A percentile compares a stretch with the other conserved stretches of the same genome.
phyloP scores from a whole-genome alignment of 2,113 vertebrate genomes.

The Cettia cetti region DNA sequence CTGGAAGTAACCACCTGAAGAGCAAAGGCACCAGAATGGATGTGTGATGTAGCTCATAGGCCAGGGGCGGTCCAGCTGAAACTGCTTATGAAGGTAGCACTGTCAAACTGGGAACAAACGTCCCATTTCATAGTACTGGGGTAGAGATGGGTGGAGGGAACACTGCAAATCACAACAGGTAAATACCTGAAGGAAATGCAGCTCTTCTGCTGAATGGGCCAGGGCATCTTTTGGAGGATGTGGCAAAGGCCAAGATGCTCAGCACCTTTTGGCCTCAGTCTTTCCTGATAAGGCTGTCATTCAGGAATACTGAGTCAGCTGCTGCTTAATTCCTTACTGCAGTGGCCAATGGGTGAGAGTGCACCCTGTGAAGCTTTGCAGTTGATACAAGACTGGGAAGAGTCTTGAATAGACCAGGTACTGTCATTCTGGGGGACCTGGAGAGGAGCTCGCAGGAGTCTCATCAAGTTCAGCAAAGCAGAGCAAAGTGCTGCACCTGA shows the following conservation, averaged over 20 bases:
- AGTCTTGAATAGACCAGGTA: neutral
- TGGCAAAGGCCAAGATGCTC: neutral
- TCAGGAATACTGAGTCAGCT: neutral
- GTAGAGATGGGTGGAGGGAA: neutral
- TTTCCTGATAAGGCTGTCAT: rapidly evolving
- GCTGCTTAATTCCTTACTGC: neutral
- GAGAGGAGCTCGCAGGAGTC: neutral
- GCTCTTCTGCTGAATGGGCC: neutral
- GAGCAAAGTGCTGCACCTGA: neutral
- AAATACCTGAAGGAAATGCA: neutral
- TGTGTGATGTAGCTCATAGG: neutral
- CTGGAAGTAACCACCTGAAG: neutral
- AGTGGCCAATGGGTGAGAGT: rapidly evolving
- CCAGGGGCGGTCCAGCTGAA: neutral
- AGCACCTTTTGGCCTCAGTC: neutral
- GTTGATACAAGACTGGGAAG: neutral
- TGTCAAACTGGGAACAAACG: neutral
- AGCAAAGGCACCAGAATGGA: neutral
- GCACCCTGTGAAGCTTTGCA: neutral
- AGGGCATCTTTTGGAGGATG: neutral
- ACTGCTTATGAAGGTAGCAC: neutral
- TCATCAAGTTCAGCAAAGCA: neutral
- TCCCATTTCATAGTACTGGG: neutral
- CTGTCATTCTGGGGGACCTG: neutral
- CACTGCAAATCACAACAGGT: neutral